Base-by-base conservation (phyloP, 2,797 vertebrate species). In the Petrocephalus sullivani region DNA sequence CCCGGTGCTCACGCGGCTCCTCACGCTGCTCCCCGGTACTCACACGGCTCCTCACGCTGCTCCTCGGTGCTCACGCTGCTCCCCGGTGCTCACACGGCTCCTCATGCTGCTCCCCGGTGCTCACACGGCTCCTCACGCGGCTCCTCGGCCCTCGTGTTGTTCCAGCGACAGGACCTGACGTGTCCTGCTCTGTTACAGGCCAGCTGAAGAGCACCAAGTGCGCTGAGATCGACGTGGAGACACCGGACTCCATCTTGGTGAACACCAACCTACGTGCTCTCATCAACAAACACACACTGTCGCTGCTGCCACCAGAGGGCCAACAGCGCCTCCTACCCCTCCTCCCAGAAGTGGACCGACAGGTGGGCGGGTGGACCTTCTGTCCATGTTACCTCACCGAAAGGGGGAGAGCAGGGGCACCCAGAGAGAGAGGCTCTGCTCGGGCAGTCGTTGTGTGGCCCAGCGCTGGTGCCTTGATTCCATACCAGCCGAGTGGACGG, bases 231-330 rank as follows among this genome's bases (percentile, higher is more conserved):
- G 98, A 99, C 2, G 98, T 99, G 91, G 98, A 99, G 93, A 99
- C 98, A 0, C 98, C 98, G 0, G 98, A 99, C 92, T 99, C 98
- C 86, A 99, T 99, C 92, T 94, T 99, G 88, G 98, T 99, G 71
- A 99, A 99, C 95, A 99, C 98, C 64, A 99, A 99, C 94, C 95
- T 99, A 88, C 94, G 98, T 83, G 98, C 98, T 0, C 95, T 99
- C 91, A 98, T 99, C 93, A 99, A 99, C 94, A 99, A 99, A 90
- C 98, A 99, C 92, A 99, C 97, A 0, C 98, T 99, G 94, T 97
- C 96, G 0, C 93, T 96, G 57, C 94, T 99, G 91, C 97, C 98
- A 0, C 64, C 93, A 0, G 97, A 98, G 7, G 96, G 97, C 91
- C 98, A 99, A 88, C 98, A 99, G 92, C 96, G 95, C 89, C 96